Base-by-base conservation (phyloP, 1,140 invertebrate species). In the Megalonaias nervosa region DNA sequence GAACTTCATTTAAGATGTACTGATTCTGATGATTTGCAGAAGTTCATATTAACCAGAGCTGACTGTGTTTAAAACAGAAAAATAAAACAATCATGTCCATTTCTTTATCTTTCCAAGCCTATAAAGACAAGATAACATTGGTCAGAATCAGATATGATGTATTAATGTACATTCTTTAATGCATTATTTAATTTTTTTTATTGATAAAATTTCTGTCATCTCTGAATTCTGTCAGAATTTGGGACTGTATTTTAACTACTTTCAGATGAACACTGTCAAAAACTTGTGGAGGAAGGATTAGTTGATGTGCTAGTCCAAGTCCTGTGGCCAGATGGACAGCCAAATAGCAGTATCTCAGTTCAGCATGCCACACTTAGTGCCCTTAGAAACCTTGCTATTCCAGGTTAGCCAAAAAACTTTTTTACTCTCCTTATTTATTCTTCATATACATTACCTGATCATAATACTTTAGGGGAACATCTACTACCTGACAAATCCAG, bases 331-430 rank as follows among this genome's bases (percentile, higher is more conserved):
- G 62, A 48, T 58, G 70, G 75, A 14, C 76, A 81, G 19, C 48
- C 55, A 15, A 76, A 91, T 67, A 92, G 64, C 62, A 67, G 74
- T 85, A 94, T 95, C 75, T 93, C 95, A 84, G 92, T 97, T 64
- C 95, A 96, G 85, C 95, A 97, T 90, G 96, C 95, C 23, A 91
- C 96, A 38, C 91, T 97, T 2, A 95, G 95, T 79, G 95, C 95
- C 12, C 87, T 98, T 9, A 92, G 92, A 85, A 97, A 97, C 90
- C 91, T 97, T 57, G 94, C 95, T 1, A 97, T 98, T 89, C 94
- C 96, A 17, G 86, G 90, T 92, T 80, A 48, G 38, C 11, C 38
- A 48, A 9, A 48, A 48, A 48, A 6, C 38, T 48, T 6, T 11
- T 0, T 48, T 11, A 11, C 38, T 48, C 6, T 48, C 38, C 38